phyloP scores from a whole-genome alignment of 2,888 invertebrate species.

The Platycnemis pennipes region DNA sequence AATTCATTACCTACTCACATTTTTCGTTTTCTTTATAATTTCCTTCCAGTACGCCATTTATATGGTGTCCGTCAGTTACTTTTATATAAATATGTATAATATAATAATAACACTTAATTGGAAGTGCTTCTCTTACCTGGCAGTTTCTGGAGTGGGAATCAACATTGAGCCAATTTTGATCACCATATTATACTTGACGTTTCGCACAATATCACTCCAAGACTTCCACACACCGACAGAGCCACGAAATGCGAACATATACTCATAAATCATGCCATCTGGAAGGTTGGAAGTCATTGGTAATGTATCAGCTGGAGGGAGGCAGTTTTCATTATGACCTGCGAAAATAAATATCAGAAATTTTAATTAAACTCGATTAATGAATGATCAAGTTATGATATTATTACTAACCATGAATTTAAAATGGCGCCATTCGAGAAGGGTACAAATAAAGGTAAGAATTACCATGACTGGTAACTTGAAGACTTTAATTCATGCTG shows the following conservation, averaged over 20 bases:
- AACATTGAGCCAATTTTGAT: constrained; percentile 83
- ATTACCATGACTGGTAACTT: no score
- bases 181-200: constrained; percentile 81
- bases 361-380: no score
- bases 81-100: no score
- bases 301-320: constrained; percentile 85
- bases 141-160: constrained; percentile 93
- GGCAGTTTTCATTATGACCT: constrained; percentile 79
- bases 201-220: constrained; percentile 89
- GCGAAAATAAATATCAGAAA: constrained; percentile 79
- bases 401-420: no score
- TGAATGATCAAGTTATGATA: no score
- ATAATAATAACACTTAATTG: not conserved
- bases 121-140: constrained; percentile 78
- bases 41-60: no score
- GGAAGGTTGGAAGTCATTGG: constrained; percentile 86
- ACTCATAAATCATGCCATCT: constrained; percentile 91
- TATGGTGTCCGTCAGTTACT: no score
- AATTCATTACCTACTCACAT: no score
- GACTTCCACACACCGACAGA: constrained; percentile 91
- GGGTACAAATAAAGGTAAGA: no score
- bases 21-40: no score
- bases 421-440: no score
- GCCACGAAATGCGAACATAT: constrained; percentile 89
- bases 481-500: no score